Evolutionary conservation across 2,113 vertebrate species (phyloP).

Genomic region (Pseudorhombus dupliciocellatus): DNA sequence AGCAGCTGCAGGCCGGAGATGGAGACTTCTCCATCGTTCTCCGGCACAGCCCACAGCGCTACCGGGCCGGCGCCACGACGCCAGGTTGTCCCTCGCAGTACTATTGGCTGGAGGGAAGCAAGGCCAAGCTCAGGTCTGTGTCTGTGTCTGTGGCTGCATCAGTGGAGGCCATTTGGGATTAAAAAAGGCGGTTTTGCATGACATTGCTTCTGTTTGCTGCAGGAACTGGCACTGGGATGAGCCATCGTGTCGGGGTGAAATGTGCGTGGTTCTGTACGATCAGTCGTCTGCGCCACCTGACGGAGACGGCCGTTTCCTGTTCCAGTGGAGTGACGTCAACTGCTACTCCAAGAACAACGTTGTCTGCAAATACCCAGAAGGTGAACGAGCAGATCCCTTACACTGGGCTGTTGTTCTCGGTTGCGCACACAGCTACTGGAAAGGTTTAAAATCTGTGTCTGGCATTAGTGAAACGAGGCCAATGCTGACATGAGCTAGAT

Average conservation of each 20-base stretch:
- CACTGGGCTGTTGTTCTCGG: constrained; percentile 3
- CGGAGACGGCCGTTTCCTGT: constrained; percentile 84
- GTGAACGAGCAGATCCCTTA: constrained; percentile 70
- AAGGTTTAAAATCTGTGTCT: constrained; percentile 15
- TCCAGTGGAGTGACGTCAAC: constrained; percentile 92
- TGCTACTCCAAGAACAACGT: constrained; percentile 96
- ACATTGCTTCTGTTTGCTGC: constrained; percentile 5
- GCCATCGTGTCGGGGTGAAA: constrained; percentile 90
- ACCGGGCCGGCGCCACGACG: constrained; percentile 59
- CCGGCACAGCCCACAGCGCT: constrained; percentile 71
- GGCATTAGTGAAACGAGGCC: neutral
- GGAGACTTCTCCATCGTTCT: constrained; percentile 97
- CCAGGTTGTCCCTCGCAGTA: constrained; percentile 83
- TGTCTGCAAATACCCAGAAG: constrained; percentile 93
- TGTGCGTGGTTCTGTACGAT: constrained; percentile 92
- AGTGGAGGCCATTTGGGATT: neutral
- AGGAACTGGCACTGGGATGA: constrained; percentile 96
- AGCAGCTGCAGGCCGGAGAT: constrained; percentile 81
- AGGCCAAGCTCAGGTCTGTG: constrained; percentile 85
- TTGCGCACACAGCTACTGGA: neutral
- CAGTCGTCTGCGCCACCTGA: constrained; percentile 83
- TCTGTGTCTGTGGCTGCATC: neutral
- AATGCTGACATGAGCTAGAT: neutral
- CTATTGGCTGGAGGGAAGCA: constrained; percentile 90
- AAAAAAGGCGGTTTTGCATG: constrained; percentile 4